Base-by-base conservation (phyloP, 2,797 vertebrate species). In the Arctocebus calabarensis region DNA sequence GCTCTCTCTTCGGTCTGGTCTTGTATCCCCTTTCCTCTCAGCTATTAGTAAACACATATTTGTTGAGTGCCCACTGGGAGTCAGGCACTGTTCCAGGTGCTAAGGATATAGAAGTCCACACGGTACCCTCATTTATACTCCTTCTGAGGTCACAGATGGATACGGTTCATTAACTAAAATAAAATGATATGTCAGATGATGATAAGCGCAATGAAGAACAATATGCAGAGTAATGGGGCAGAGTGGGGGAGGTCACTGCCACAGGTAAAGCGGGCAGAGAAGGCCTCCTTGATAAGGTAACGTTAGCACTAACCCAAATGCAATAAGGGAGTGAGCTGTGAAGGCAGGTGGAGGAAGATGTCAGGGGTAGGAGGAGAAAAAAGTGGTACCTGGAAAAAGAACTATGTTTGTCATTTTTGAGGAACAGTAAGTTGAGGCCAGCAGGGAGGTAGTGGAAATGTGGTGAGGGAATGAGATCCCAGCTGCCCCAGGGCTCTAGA, bases 381-480 rank as follows among this genome's bases (percentile, higher is more conserved):
- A 86, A 37, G 59, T 52, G 84, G 82, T 88, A 34, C 70, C 84
- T 62, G 79, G 70, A 88, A 93, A 97, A 94, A 61, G 32, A 94
- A 71, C 73, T 27, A 2, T 57, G 62, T 66, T 66, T 57, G 43
- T 13, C 86, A 82, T 88, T 93, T 94, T 73, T 92, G 71, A 94
- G n/a, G 61, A 75, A 79, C 1, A 87, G 48, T n/a, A 61, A 74
- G 90, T n/a, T 34, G 62, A 79, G 43, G 37, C 34, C 34, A 27
- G 29, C 8, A 22, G 74, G 48, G 37, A 84, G 90, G 22, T 32
- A 59, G 20, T 23, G 29, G 34, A 25, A 66, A 43, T 62, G 59
- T 68, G 59, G 78, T 70, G 10, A 91, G 70, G 55, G 73, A 90
- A 70, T 66, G 29, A 74, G 75, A 23, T 17, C 59, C 55, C 68